phyloP scores from a whole-genome alignment of 2,113 vertebrate species.

The Semnornis frantzii region DNA sequence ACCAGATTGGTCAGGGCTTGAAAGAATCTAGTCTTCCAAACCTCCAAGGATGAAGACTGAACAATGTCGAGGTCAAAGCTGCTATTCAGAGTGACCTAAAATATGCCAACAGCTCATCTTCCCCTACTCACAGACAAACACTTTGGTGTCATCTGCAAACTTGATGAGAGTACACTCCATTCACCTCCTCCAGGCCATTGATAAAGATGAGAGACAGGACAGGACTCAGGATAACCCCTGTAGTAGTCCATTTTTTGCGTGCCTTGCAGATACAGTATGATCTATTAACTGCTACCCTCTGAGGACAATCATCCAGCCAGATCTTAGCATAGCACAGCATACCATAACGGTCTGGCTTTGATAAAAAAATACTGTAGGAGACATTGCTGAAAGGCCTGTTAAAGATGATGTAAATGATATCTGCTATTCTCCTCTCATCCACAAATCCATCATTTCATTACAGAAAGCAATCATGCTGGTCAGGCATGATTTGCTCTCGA shows the following conservation, averaged over 20 bases:
- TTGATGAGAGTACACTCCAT: not conserved
- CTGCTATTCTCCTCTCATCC: not conserved
- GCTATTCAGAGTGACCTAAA: not conserved
- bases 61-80: too few relatives aligned
- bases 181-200: not conserved
- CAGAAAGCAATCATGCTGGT: not conserved
- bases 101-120: not conserved
- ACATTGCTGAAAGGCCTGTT: not conserved
- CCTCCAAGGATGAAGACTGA: not conserved
- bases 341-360: not conserved
- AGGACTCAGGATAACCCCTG: not conserved
- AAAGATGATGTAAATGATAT: not conserved
- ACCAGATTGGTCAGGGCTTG: not conserved
- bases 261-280: not conserved
- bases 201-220: not conserved
- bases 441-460: conserved; percentile 38
- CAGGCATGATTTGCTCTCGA: conserved; percentile 48
- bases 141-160: not conserved
- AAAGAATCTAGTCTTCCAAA: not conserved
- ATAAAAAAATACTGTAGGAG: not conserved
- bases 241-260: not conserved
- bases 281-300: not conserved
- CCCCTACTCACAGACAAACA: not conserved
- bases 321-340: not conserved
- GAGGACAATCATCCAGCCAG: not conserved